Percentiles rank a stretch among this genome's conserved stretches.
phyloP scores from a whole-genome alignment of 23 tunicate species.

The Trididemnum miniatum region DNA sequence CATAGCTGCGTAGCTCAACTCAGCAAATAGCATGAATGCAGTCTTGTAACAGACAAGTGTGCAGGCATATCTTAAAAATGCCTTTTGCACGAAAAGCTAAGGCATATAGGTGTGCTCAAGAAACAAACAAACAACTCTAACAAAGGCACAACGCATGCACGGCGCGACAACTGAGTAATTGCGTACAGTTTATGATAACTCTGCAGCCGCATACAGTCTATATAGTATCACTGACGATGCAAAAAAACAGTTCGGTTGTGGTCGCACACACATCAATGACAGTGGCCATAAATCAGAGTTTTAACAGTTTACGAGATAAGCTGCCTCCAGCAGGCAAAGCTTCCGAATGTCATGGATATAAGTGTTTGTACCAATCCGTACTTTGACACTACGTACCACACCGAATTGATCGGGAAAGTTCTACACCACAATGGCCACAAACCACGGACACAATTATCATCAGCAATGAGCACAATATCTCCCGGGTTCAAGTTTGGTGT shows the following conservation, averaged over 20 bases:
- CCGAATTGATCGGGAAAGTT: not conserved
- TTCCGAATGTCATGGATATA: not conserved
- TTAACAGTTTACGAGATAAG: not conserved
- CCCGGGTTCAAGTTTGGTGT: not conserved
- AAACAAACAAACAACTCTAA: no score
- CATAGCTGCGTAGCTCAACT: no score
- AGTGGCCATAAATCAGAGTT: not conserved
- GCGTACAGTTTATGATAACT: not conserved
- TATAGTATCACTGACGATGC: not conserved
- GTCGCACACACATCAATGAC: not conserved
- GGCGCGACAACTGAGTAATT: not conserved
- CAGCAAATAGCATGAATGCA: no score
- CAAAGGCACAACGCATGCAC: no score
- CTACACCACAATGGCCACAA: not conserved
- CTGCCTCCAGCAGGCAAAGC: not conserved
- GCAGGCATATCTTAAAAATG: no score
- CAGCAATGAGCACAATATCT: not conserved
- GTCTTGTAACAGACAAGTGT: no score
- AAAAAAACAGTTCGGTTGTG: slow-evolving; percentile 1
- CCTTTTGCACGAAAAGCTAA: no score
- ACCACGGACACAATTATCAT: not conserved
- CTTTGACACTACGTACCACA: not conserved
- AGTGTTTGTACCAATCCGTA: not conserved
- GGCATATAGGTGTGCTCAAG: no score
- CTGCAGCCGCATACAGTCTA: not conserved